Evolutionary conservation across 2,888 invertebrate species (phyloP).

Genomic region (Amphipyra tragopoginis): DNA sequence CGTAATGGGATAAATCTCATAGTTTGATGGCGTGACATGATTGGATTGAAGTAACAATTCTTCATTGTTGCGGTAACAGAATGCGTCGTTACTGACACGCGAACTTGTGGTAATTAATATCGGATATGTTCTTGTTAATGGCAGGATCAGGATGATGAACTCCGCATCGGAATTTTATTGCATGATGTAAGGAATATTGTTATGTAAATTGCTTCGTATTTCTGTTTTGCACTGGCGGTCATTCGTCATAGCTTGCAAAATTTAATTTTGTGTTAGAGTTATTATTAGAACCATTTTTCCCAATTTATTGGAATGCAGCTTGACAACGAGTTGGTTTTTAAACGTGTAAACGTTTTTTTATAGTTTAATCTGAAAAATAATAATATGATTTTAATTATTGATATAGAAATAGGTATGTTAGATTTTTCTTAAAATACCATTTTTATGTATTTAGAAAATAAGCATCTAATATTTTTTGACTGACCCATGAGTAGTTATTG

Average conservation of each 20-base stretch:
- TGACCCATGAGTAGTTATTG: too few relatives aligned
- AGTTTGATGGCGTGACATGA: slow-evolving; percentile 71
- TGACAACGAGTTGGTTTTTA: too few relatives aligned
- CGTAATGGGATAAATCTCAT: slow-evolving; percentile 78
- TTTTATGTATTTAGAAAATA: too few relatives aligned
- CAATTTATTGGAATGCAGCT: neutral
- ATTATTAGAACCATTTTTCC: slow-evolving; percentile 12
- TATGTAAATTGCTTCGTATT: slow-evolving; percentile 40
- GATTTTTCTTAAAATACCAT: too few relatives aligned
- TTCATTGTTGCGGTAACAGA: slow-evolving; percentile 73
- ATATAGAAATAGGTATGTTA: too few relatives aligned
- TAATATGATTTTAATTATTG: too few relatives aligned
- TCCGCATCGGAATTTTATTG: slow-evolving; percentile 41
- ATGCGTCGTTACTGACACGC: slow-evolving; percentile 73
- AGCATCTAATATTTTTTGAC: too few relatives aligned
- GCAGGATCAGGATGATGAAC: slow-evolving; percentile 59
- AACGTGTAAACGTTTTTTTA: too few relatives aligned
- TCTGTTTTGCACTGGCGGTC: slow-evolving; percentile 18
- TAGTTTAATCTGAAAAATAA: neutral
- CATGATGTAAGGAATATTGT: slow-evolving; percentile 44
- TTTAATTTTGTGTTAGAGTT: slow-evolving; percentile 5
- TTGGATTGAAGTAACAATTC: slow-evolving; percentile 69
- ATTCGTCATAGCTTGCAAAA: slow-evolving; percentile 34
- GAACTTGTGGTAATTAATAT: slow-evolving; percentile 67
- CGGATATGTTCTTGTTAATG: slow-evolving; percentile 46